A percentile compares a stretch with the other conserved stretches of the same genome.
Evolutionary conservation across 2,888 invertebrate genomes (phyloP).

Genomic region (Heliothis peltigera): DNA sequence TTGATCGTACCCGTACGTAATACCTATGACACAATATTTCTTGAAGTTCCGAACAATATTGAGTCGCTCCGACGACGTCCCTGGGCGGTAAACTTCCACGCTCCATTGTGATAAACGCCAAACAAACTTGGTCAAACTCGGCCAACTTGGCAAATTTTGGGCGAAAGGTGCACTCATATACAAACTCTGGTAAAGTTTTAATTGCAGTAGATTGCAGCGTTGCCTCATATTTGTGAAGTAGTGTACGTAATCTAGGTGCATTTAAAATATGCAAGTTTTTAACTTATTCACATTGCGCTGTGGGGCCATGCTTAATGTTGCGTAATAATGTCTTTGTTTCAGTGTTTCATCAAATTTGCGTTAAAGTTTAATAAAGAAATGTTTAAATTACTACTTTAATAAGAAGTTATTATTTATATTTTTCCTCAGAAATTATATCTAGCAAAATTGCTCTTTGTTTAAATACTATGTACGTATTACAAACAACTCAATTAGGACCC

Average conservation of each 20-base stretch:
- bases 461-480: not conserved
- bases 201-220: constrained; percentile 82
- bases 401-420: not conserved
- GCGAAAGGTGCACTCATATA: constrained; percentile 85
- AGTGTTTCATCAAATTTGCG: constrained; percentile 35
- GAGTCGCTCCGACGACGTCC: constrained; percentile 67
- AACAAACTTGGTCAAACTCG: constrained; percentile 69
- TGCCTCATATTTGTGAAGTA: constrained; percentile 67
- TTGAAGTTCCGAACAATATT: constrained; percentile 77
- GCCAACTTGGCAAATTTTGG: constrained; percentile 77
- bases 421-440: constrained; percentile 1
- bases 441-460: constrained; percentile 1
- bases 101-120: constrained; percentile 79
- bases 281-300: constrained; percentile 30
- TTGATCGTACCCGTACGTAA: constrained; percentile 55
- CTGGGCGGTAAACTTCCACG: constrained; percentile 70
- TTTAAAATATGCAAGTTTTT: constrained; percentile 62
- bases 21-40: constrained; percentile 73
- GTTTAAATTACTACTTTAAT: not conserved
- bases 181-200: constrained; percentile 83
- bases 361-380: constrained; percentile 32
- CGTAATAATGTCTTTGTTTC: constrained; percentile 46
- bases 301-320: constrained; percentile 28
- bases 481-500: constrained; percentile 12
- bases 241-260: constrained; percentile 52